These are phyloP conservation scores for Karalla daura DNA, from an alignment of 2,797 vertebrate genomes.

Conservation along the genomic window DNA sequence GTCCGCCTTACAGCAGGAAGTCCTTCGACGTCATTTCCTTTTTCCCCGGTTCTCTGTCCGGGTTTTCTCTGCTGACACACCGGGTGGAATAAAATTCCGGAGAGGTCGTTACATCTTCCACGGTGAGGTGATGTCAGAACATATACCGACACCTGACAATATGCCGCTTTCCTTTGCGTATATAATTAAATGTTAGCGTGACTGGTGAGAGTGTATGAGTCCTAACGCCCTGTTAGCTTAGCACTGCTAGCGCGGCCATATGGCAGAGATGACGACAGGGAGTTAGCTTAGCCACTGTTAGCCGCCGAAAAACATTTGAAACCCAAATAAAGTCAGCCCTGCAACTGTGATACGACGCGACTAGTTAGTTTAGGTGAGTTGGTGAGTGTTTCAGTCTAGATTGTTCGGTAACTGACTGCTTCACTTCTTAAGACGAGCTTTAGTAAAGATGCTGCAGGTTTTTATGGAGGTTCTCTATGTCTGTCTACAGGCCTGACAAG, in stretches of 20 bases:
- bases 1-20: constrained; percentile 26
- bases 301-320: no score
- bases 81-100: constrained; percentile 10
- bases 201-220: rapidly evolving
- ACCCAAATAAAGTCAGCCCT: neutral
- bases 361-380: no score
- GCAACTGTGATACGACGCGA: no score
- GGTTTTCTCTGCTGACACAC: neutral
- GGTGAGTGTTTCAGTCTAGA: no score
- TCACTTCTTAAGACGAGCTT: no score
- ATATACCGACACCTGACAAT: rapidly evolving
- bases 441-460: no score
- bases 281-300: constrained; percentile 32
- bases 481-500: no score
- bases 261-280: constrained; percentile 44
- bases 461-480: no score
- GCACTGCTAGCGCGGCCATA: constrained; percentile 59
- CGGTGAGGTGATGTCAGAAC: constrained; percentile 27
- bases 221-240: constrained; percentile 62
- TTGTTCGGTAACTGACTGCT: no score
- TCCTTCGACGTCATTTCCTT: constrained; percentile 65
- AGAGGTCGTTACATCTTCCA: neutral
- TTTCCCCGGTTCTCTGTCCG: constrained; percentile 45
- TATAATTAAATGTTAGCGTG: rapidly evolving
- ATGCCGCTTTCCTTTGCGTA: rapidly evolving